phyloP scores from a whole-genome alignment of 2,888 invertebrate species.

The Pocota personata region DNA sequence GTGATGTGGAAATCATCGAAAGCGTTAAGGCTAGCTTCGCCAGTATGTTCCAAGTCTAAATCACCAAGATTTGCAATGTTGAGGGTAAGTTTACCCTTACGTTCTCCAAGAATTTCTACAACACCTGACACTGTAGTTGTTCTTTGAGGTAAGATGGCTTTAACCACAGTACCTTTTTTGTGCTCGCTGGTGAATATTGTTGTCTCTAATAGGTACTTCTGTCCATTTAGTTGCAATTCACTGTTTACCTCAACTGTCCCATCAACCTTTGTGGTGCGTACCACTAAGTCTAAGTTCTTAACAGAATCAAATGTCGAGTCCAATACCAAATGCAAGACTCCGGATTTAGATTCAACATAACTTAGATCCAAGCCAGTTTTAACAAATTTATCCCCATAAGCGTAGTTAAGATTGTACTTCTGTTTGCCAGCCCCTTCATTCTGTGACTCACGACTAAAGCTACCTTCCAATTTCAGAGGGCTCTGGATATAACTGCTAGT shows the following conservation, averaged over 20 bases:
- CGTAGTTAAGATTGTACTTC: constrained; percentile 76
- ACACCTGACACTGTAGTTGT: constrained; percentile 79
- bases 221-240: constrained; percentile 84
- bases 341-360: constrained; percentile 80
- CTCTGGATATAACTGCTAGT: constrained; percentile 75
- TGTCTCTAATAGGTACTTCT: constrained; percentile 85
- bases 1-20: constrained; percentile 87
- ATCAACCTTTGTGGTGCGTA: constrained; percentile 80
- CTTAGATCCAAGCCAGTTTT: constrained; percentile 80
- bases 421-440: constrained; percentile 76
- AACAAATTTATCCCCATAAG: constrained; percentile 81
- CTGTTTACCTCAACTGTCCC: constrained; percentile 82
- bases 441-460: constrained; percentile 76
- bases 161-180: constrained; percentile 85
- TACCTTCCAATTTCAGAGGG: constrained; percentile 78
- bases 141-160: constrained; percentile 84
- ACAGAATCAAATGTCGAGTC: constrained; percentile 83
- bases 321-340: constrained; percentile 82
- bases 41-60: constrained; percentile 84
- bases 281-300: constrained; percentile 83
- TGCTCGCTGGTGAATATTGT: constrained; percentile 84
- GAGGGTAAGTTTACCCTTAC: constrained; percentile 85
- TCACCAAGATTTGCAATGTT: constrained; percentile 84
- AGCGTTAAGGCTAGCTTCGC: constrained; percentile 85
- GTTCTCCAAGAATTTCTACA: constrained; percentile 83